A percentile compares a stretch with the other conserved stretches of the same genome.
Evolutionary conservation across 2,797 vertebrate species (phyloP).

Genomic region (Melanotaenia maccullochi): DNA sequence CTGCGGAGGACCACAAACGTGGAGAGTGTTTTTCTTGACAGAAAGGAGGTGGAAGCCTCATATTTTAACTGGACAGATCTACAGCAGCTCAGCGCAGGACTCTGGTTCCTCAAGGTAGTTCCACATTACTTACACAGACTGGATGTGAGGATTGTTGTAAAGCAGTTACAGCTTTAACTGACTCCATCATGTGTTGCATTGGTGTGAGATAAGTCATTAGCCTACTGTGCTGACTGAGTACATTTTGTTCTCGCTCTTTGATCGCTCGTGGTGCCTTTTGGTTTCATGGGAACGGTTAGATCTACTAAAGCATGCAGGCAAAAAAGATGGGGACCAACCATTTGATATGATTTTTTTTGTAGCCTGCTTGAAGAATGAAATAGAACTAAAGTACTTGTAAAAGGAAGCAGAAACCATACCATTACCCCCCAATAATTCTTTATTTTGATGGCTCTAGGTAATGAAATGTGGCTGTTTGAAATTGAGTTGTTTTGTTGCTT

Average conservation of each 20-base stretch:
- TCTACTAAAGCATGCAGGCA: background rate
- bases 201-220: slow-evolving; percentile 19
- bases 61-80: slow-evolving; percentile 95
- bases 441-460: no score
- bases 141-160: background rate
- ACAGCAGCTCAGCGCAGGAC: slow-evolving; percentile 89
- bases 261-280: background rate
- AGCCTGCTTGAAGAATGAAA: background rate
- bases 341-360: slow-evolving; percentile 3
- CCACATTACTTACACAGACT: background rate
- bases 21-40: slow-evolving; percentile 85
- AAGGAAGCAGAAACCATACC: background rate
- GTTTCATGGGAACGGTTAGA: slow-evolving; percentile 18
- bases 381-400: background rate
- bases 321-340: background rate
- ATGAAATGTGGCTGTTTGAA: background rate
- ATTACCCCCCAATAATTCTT: no score
- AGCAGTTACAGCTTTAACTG: background rate
- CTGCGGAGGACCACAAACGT: slow-evolving; percentile 92
- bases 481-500: background rate
- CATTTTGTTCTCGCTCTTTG: background rate
- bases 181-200: background rate
- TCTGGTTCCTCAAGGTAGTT: slow-evolving; percentile 92
- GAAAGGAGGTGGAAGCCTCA: slow-evolving; percentile 80
- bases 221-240: slow-evolving; percentile 1